phyloP scores from a whole-genome alignment of 2,888 invertebrate genomes.

The Mythimna impura region DNA sequence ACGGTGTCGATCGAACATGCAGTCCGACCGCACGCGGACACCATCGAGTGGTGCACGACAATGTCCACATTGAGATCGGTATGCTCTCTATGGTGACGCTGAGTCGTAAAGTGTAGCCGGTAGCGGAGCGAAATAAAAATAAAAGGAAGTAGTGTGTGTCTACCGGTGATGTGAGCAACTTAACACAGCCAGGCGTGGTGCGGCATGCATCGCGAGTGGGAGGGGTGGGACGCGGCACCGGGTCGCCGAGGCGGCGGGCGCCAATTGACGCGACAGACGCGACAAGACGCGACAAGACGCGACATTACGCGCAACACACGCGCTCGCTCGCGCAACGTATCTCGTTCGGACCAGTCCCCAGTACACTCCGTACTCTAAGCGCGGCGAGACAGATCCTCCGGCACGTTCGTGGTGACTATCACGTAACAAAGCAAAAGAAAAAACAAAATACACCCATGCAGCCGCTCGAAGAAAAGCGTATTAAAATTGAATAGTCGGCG shows the following conservation, averaged over 20 bases:
- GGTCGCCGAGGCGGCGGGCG: conserved; percentile 72
- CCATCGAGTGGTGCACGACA: conserved; percentile 90
- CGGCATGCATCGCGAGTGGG: conserved; percentile 88
- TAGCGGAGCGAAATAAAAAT: conserved; percentile 88
- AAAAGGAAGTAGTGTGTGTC: conserved; percentile 88
- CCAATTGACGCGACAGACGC: conserved; percentile 46
- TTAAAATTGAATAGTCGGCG: conserved; percentile 77
- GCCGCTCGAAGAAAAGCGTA: conserved; percentile 82
- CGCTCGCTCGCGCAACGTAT: conserved; percentile 69
- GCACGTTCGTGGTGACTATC: conserved; percentile 83
- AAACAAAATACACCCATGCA: conserved; percentile 89
- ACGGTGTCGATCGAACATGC: conserved; percentile 88
- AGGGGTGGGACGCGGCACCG: conserved; percentile 85
- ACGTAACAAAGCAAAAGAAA: conserved; percentile 90
- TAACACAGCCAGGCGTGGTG: conserved; percentile 91
- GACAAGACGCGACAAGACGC: conserved; percentile 35
- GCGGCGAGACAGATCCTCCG: conserved; percentile 81
- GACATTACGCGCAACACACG: conserved; percentile 46
- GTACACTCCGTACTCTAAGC: conserved; percentile 78
- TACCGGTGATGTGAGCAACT: conserved; percentile 90
- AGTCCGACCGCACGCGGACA: conserved; percentile 82
- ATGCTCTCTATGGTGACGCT: conserved; percentile 85
- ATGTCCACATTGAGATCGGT: conserved; percentile 88
- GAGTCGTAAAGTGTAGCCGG: conserved; percentile 85
- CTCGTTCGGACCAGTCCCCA: conserved; percentile 81